Evolutionary conservation across 2,113 vertebrate genomes (phyloP).

Genomic region (Bujurquina vittata): DNA sequence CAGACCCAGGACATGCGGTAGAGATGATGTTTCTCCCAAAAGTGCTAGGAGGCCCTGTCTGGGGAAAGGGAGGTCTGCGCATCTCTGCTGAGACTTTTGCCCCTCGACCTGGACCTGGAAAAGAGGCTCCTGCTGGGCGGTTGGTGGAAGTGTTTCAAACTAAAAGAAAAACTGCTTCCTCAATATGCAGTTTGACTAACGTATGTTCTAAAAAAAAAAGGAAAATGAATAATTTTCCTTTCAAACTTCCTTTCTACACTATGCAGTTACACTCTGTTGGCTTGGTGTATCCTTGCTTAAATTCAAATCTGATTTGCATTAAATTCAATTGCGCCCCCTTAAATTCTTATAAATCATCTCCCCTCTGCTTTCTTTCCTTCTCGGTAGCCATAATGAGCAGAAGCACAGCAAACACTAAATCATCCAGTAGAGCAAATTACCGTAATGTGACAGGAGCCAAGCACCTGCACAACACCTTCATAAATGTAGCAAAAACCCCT

Average conservation of each 20-base stretch:
- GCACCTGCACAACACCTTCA: slow-evolving; percentile 54
- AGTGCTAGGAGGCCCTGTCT: neutral
- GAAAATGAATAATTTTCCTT: neutral
- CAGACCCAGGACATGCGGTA: neutral
- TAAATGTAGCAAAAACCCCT: slow-evolving; percentile 23
- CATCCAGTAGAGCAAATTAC: slow-evolving; percentile 67
- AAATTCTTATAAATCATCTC: slow-evolving; percentile 57
- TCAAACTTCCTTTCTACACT: neutral
- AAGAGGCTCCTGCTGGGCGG: neutral
- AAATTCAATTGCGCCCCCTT: slow-evolving; percentile 50
- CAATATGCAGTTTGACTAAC: neutral
- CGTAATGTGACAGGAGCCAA: slow-evolving; percentile 59
- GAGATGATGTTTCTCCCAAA: neutral
- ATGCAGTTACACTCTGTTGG: slow-evolving; percentile 4
- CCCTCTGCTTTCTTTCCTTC: slow-evolving; percentile 4
- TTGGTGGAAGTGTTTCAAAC: neutral
- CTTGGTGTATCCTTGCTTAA: slow-evolving; percentile 31
- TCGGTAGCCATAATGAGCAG: slow-evolving; percentile 54
- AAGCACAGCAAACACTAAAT: slow-evolving; percentile 53
- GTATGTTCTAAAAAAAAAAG: neutral
- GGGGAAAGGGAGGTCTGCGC: neutral
- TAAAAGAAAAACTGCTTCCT: neutral
- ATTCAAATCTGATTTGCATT: slow-evolving; percentile 57
- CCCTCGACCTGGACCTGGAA: neutral
- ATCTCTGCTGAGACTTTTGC: neutral